Evolutionary conservation across 2,113 vertebrate genomes (phyloP).

Genomic region (Eublepharis macularius): DNA sequence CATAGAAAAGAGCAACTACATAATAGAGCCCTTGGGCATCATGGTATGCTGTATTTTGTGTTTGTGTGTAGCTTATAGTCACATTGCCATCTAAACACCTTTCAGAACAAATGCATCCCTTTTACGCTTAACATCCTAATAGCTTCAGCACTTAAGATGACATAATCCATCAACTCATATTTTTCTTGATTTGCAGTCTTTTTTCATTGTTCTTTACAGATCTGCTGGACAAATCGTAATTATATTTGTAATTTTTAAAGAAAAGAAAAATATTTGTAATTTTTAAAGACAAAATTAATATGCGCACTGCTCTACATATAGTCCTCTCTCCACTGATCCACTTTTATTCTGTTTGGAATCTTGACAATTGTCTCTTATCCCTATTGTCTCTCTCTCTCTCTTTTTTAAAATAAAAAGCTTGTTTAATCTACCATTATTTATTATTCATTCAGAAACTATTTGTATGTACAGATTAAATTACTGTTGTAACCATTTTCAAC

Average conservation of each 20-base stretch:
- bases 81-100: not conserved
- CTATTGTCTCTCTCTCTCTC: not conserved
- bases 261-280: not conserved
- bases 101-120: not conserved
- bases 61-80: too few relatives aligned
- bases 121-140: not conserved
- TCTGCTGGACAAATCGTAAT: not conserved
- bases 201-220: not conserved
- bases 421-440: slow-evolving; percentile 9
- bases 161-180: not conserved
- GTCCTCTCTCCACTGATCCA: too few relatives aligned
- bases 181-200: not conserved
- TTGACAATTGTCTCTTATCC: not conserved
- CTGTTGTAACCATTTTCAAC: not conserved
- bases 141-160: not conserved
- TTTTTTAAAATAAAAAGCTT: not conserved
- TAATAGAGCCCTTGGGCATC: not conserved
- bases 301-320: too few relatives aligned
- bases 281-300: not conserved
- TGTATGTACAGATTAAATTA: not conserved
- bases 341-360: too few relatives aligned
- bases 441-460: slow-evolving; percentile 23
- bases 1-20: too few relatives aligned
- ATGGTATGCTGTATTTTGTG: not conserved
- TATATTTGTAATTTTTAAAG: not conserved